Conservation (phyloP, 1,140 invertebrate species). For the Zophobas atratus region DNA sequence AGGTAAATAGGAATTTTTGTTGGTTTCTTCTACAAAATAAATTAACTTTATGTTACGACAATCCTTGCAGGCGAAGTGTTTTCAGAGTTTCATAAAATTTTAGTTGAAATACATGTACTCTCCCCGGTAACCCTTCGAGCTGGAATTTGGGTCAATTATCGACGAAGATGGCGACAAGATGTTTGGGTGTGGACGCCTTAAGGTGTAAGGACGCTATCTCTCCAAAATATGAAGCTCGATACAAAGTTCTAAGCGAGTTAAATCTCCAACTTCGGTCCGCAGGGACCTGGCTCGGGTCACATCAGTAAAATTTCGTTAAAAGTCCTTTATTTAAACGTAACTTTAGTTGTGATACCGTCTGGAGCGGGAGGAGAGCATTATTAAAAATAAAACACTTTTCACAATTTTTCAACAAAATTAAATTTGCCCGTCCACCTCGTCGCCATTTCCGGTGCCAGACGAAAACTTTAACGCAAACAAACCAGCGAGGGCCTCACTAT, state of each 20-base stretch:
- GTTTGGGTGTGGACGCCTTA: slow-evolving; percentile 10
- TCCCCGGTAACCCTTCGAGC: not conserved
- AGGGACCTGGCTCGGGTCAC: slow-evolving; percentile 7
- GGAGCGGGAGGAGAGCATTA: not conserved
- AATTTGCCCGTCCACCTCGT: not conserved
- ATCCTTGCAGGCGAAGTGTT: no score
- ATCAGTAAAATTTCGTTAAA: slow-evolving; percentile 34
- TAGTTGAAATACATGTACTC: no score
- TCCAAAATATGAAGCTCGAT: slow-evolving; percentile 28
- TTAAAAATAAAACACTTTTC: slow-evolving; percentile 23
- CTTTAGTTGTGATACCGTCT: slow-evolving; percentile 1
- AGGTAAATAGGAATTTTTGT: no score
- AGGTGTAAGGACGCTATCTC: slow-evolving; percentile 17
- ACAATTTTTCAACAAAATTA: slow-evolving; percentile 29
- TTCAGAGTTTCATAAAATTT: no score
- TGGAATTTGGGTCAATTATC: not conserved
- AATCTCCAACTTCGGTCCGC: slow-evolving; percentile 24
- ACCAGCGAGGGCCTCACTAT: not conserved
- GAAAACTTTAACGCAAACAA: slow-evolving; percentile 17
- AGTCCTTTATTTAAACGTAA: slow-evolving; percentile 31
- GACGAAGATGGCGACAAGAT: slow-evolving; percentile 15
- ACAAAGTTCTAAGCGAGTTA: slow-evolving; percentile 37
- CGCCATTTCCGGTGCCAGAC: not conserved
- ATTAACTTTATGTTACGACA: no score
- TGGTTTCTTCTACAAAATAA: no score